Conservation (phyloP, 1,140 invertebrate genomes). For the Listronotus bonariensis region DNA sequence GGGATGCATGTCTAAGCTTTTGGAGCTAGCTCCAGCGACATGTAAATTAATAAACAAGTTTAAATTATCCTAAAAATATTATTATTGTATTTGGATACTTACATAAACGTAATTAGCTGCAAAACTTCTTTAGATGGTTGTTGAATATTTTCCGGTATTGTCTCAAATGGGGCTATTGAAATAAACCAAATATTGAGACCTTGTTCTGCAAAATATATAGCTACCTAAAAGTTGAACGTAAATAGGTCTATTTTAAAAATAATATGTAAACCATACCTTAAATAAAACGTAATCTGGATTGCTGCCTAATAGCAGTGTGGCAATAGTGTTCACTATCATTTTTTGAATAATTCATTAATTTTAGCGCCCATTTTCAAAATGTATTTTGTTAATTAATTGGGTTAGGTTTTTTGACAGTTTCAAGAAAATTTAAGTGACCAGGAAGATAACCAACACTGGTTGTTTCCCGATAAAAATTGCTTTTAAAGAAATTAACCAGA, state of each 20-base stretch:
- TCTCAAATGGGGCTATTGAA: constrained; percentile 39
- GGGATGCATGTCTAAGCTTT: no score
- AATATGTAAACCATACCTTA: constrained; percentile 29
- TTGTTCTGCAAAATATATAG: constrained; percentile 41
- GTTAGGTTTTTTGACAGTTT: no score
- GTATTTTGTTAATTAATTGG: no score
- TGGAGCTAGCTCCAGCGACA: no score
- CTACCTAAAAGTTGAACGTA: constrained; percentile 37
- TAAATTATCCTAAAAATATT: no score
- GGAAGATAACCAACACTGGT: no score
- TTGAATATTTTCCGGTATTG: constrained; percentile 39
- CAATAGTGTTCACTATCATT: neutral
- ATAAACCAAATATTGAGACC: constrained; percentile 48
- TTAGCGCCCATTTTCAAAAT: no score
- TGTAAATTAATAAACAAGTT: no score
- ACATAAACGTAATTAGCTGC: constrained; percentile 49
- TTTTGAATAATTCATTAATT: no score
- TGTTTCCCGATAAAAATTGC: no score
- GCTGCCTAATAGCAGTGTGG: constrained; percentile 6
- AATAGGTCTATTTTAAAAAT: constrained; percentile 10
- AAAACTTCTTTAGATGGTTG: constrained; percentile 43
- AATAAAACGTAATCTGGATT: constrained; percentile 33
- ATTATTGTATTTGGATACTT: constrained; percentile 15
- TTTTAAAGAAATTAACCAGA: no score
- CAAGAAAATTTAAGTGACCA: no score